Base-by-base conservation (phyloP, 2,888 invertebrate genomes). In the Ophioninae sp. region DNA sequence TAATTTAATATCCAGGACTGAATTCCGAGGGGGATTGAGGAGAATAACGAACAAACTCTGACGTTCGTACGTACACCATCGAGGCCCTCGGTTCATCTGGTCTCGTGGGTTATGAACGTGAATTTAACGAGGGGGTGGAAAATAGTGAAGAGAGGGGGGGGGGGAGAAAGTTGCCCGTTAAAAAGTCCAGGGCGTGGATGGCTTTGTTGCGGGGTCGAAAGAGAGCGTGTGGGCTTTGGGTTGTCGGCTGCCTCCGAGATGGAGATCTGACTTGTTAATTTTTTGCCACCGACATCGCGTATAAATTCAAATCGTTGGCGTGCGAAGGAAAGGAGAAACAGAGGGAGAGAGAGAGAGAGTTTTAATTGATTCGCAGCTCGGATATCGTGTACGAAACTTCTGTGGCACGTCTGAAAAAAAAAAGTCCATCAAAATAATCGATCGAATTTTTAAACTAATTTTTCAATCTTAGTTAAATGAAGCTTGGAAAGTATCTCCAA, bases 201-300 rank as follows among this genome's bases (percentile, higher is more conserved):
- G 73, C 72, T 17, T 56, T 50, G 69, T 50, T 56, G 69, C 50
- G 59, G 10, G 20, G 59, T 7, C 20, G 8, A 21, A 20, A 21
- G 20, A 50, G 79, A 62, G 56, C 10, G 56, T 20, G 17, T 67
- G 39, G 44, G 69, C n/a, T n/a, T 64, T 59, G 70, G 74, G 72
- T 41, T 41, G 61, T 72, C 44, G 61, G 56, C 59, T 80, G 73
- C 76, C 56, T 37, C 74, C 68, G 74, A 68, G 83, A 82, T 83
- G 85, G 87, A 89, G 89, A 91, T 92, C 91, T 91, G 92, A 92
- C 92, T 92, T 92, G 92, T 92, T 92, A 91, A 92, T 92, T 92
- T 91, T 50, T 91, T 90, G 88, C 82, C 87, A 85, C 88, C 85
- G 23, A 41, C 76, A 73, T 72, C 68, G 72, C 79, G 91, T 90